A percentile compares a stretch with the other conserved stretches of the same genome.
Evolutionary conservation across 2,797 vertebrate genomes (phyloP).

Genomic region (Acanthurus tractus): DNA sequence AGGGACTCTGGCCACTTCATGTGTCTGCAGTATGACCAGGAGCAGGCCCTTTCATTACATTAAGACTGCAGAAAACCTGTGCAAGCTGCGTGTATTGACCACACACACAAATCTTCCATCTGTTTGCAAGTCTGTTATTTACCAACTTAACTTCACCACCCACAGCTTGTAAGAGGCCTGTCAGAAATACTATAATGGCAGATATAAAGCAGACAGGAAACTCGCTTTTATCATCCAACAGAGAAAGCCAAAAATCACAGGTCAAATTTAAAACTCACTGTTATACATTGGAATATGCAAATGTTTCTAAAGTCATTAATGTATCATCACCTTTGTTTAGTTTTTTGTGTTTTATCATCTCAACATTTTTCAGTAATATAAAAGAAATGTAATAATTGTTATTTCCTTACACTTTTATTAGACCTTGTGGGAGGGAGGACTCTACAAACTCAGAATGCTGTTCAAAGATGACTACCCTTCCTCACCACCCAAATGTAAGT

Average conservation of each 20-base stretch:
- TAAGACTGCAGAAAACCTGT: no score
- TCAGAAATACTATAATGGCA: not conserved
- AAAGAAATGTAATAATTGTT: not conserved
- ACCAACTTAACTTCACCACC: not conserved
- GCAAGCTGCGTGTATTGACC: not conserved
- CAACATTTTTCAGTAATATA: not conserved
- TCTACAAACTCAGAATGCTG: conserved; percentile 98
- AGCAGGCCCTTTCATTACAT: no score
- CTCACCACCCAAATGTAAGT: conserved; percentile 98
- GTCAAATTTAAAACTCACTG: not conserved
- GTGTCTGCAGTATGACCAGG: not conserved
- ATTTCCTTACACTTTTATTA: conserved; percentile 51
- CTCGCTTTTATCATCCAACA: not conserved
- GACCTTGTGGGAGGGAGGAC: conserved; percentile 98
- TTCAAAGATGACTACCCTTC: conserved; percentile 99
- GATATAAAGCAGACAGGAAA: not conserved
- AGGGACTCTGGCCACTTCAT: not conserved
- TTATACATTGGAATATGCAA: not conserved
- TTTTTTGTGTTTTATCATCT: not conserved
- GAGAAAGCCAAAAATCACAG: not conserved
- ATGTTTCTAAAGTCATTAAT: not conserved
- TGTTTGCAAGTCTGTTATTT: not conserved
- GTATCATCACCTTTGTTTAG: not conserved
- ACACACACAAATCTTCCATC: not conserved
- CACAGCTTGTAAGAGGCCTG: no score